Evolutionary conservation across 1,140 invertebrate genomes (phyloP).

Genomic region (Pachypsylla venusta): DNA sequence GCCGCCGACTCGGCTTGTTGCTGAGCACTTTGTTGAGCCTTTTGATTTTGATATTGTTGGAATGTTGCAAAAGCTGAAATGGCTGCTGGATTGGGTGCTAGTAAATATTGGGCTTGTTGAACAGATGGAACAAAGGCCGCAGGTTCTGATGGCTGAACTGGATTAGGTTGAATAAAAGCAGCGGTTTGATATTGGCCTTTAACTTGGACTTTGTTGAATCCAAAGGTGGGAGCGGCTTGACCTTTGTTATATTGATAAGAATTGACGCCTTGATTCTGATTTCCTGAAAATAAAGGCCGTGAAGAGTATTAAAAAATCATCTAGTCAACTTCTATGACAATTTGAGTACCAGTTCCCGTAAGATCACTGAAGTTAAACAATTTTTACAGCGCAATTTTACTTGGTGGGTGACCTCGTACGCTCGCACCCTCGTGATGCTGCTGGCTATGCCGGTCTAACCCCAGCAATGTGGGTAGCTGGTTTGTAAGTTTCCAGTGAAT

Average conservation of each 20-base stretch:
- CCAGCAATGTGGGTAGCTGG: no score
- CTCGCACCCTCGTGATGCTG: no score
- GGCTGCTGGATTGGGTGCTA: neutral
- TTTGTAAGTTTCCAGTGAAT: no score
- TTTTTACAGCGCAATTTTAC: no score
- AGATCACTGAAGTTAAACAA: no score
- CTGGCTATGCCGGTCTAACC: no score
- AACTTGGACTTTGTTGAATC: neutral
- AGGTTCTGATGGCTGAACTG: neutral
- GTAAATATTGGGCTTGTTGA: neutral
- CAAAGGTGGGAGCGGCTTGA: neutral
- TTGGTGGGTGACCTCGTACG: no score
- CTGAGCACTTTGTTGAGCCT: neutral
- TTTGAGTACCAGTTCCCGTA: no score
- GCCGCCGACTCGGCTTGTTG: slow-evolving; percentile 1
- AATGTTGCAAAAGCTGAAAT: neutral
- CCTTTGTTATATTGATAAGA: neutral
- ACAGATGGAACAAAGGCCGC: no score
- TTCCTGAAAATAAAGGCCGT: neutral
- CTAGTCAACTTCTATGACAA: no score
- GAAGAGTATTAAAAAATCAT: no score
- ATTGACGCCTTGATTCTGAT: slow-evolving; percentile 3
- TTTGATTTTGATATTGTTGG: slow-evolving; percentile 1
- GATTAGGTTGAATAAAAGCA: neutral
- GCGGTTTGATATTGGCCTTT: neutral